Conservation (phyloP, 2,113 vertebrate species). For the Elgaria multicarinata region DNA sequence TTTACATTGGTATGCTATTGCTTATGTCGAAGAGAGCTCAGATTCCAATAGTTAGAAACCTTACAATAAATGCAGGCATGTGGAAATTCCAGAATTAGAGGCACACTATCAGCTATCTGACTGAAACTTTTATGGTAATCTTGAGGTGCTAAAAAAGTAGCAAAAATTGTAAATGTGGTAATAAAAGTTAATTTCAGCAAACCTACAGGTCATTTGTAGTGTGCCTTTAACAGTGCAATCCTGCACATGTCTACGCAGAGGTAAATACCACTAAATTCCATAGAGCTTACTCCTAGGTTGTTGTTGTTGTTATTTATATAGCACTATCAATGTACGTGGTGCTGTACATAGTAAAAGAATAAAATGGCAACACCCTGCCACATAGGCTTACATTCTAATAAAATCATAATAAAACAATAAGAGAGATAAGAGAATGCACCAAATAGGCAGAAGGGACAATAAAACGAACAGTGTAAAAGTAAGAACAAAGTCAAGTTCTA, state of each 20-base stretch:
- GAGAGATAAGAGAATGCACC: too few relatives aligned
- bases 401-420: too few relatives aligned
- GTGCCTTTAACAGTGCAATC: background rate
- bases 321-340: too few relatives aligned
- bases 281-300: too few relatives aligned
- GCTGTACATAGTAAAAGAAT: too few relatives aligned
- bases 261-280: background rate
- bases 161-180: background rate
- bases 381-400: too few relatives aligned
- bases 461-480: too few relatives aligned
- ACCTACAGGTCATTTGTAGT: background rate
- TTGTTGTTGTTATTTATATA: too few relatives aligned
- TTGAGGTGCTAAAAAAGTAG: background rate
- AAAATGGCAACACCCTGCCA: too few relatives aligned
- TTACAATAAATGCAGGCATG: background rate
- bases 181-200: background rate
- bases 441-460: too few relatives aligned
- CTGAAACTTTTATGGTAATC: background rate
- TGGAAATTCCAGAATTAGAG: background rate
- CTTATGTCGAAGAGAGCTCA: background rate
- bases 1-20: background rate
- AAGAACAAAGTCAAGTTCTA: too few relatives aligned
- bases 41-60: background rate
- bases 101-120: background rate
- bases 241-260: background rate